These are phyloP conservation scores for Excalfactoria chinensis DNA, from an alignment of 2,113 vertebrate genomes.

Conservation along the genomic window DNA sequence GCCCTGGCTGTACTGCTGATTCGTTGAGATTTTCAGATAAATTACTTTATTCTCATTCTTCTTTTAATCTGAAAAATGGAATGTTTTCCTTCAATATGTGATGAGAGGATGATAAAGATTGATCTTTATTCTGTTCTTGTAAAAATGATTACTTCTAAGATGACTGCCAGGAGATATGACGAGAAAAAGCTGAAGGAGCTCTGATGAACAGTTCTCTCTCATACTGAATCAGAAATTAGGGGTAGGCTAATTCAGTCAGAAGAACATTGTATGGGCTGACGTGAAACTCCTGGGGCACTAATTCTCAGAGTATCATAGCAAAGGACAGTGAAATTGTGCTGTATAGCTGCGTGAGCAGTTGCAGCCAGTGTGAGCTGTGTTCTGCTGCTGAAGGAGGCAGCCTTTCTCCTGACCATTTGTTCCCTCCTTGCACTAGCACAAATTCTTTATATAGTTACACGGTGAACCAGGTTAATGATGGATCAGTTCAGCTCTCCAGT, in stretches of 20 bases:
- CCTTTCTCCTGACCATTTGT: background rate
- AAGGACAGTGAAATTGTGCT: background rate
- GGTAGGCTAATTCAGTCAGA: background rate
- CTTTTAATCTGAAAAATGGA: background rate
- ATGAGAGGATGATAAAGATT: background rate
- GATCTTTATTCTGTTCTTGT: background rate
- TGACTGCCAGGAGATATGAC: background rate
- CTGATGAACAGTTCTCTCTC: background rate
- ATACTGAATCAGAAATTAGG: background rate
- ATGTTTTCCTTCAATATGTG: background rate
- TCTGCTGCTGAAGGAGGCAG: background rate
- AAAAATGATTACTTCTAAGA: background rate
- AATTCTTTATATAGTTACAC: slow-evolving; percentile 38
- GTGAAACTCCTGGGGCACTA: background rate
- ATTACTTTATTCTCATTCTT: background rate
- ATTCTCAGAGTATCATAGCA: background rate
- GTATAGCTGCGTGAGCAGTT: background rate
- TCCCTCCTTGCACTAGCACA: slow-evolving; percentile 1
- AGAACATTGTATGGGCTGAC: background rate
- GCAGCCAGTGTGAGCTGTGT: background rate
- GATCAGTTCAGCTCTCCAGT: slow-evolving; percentile 44
- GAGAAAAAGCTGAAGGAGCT: background rate
- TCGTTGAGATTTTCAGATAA: background rate
- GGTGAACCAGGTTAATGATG: slow-evolving; percentile 56
- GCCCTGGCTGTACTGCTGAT: background rate